Evolutionary conservation across 2,888 invertebrate genomes (phyloP), one percentile per base, ranked within the genome.

Genomic region (Dysmachus trigonus): DNA sequence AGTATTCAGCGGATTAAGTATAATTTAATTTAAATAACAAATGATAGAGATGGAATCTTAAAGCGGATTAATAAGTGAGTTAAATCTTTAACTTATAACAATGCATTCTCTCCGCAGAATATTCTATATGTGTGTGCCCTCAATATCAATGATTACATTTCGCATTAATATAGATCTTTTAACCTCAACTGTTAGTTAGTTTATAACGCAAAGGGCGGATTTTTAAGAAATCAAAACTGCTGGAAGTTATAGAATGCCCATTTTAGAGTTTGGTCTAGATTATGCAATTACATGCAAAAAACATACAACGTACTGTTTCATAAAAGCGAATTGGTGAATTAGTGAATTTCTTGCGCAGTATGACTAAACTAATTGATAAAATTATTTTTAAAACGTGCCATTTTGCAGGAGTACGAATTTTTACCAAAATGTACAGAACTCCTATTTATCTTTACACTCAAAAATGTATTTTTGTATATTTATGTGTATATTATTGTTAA

Each of bases 381-480:
- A 53, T 73, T 73, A 73, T 1, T 31, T 73, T 81, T 62, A 33
- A 31, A 33, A 35, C 53, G 81, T 81, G 81, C 81, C 81, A 81
- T 81, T 81, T 81, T 77, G 73, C 27, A 77, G 41, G 27, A 41
- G 41, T 77, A 31, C 77, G 77, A 47, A 77, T 51, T 77, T 77
- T 81, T 53, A 33, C 33, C 31, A 73, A 81, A 31, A 53, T 81
- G n/a, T 22, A 38, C 27, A 79, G 18, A 79, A 79, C 51, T 53
- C 81, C n/a, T 33, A 73, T 27, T 73, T 53, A 31, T 62, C 27
- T 31, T 38, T 30, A 81, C 47, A 30, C 79, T 79, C 79, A 47
- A 15, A 51, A 47, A 79, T 79, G 31, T 47, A 79, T 51, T 81
- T 81, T 81, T 81, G 81, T 81, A 81, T 81, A 81, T 51, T 81